A percentile compares a stretch with the other conserved stretches of the same genome.
Evolutionary conservation across 2,797 vertebrate species (phyloP).

Genomic region (Varecia variegata): DNA sequence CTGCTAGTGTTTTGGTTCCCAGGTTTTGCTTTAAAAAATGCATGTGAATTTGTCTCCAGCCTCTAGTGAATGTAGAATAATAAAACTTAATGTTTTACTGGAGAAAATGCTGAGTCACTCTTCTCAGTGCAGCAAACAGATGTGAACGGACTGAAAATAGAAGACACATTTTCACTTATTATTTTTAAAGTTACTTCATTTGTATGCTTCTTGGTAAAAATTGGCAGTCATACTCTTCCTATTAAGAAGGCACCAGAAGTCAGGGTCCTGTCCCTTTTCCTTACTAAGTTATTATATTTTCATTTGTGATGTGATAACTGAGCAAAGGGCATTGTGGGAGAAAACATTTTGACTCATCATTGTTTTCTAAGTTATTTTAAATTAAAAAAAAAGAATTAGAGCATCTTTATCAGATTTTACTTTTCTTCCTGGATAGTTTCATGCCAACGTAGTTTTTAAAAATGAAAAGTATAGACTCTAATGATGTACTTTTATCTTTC

Average conservation of each 20-base stretch:
- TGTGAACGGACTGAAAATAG: slow-evolving; percentile 31
- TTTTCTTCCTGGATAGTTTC: background rate
- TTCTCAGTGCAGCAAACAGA: slow-evolving; percentile 36
- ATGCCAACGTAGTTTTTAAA: background rate
- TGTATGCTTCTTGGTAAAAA: slow-evolving; percentile 48
- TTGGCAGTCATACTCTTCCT: background rate
- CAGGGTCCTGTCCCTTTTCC: background rate
- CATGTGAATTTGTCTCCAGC: slow-evolving; percentile 36
- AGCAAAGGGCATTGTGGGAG: background rate
- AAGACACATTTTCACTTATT: slow-evolving; percentile 41
- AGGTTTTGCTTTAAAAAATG: slow-evolving; percentile 46
- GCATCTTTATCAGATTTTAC: background rate
- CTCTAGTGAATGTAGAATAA: slow-evolving; percentile 53
- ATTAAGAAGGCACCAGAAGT: background rate
- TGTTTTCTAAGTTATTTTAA: background rate
- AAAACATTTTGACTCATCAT: background rate
- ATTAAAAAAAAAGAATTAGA: background rate
- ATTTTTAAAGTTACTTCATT: slow-evolving; percentile 47
- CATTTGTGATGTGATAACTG: background rate
- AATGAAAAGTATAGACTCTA: background rate
- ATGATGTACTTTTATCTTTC: background rate
- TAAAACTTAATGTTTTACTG: slow-evolving; percentile 63
- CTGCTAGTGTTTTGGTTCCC: slow-evolving; percentile 29
- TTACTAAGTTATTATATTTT: background rate
- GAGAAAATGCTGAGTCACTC: slow-evolving; percentile 51